A percentile compares a stretch with the other conserved stretches of the same genome.
These are phyloP conservation scores for Epiblema foenella DNA, from an alignment of 2,888 invertebrate genomes.

Conservation along the genomic window DNA sequence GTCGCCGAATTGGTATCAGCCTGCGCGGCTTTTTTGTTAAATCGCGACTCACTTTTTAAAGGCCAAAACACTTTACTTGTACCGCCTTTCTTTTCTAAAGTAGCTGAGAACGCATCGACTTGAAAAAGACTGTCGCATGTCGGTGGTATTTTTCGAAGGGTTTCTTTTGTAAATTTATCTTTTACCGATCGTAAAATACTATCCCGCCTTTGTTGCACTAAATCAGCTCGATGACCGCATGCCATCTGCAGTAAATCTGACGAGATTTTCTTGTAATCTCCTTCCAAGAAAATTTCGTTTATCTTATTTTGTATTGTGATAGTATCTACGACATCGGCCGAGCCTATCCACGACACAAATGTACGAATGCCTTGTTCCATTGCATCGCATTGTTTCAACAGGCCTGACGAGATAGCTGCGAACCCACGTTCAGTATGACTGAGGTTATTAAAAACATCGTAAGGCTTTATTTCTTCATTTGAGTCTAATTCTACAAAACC, in stretches of 20 bases:
- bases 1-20: neutral
- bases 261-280: constrained; percentile 10
- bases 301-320: neutral
- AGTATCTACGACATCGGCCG: neutral
- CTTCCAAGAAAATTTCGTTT: constrained; percentile 4
- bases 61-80: neutral
- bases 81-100: neutral
- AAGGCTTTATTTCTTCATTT: neutral
- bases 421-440: neutral
- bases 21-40: neutral
- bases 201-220: neutral
- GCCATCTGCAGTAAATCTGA: neutral
- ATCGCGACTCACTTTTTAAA: neutral
- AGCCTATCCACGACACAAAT: neutral
- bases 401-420: neutral
- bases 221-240: neutral
- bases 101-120: neutral
- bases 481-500: neutral
- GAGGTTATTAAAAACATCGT: constrained; percentile 1
- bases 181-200: neutral
- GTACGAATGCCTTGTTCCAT: neutral
- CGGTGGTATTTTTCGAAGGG: neutral
- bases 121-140: neutral
- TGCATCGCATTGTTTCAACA: neutral
- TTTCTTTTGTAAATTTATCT: neutral